Evolutionary conservation across 2,113 vertebrate species (phyloP), one percentile per base, ranked within the genome.

Genomic region (Pongo abelii): DNA sequence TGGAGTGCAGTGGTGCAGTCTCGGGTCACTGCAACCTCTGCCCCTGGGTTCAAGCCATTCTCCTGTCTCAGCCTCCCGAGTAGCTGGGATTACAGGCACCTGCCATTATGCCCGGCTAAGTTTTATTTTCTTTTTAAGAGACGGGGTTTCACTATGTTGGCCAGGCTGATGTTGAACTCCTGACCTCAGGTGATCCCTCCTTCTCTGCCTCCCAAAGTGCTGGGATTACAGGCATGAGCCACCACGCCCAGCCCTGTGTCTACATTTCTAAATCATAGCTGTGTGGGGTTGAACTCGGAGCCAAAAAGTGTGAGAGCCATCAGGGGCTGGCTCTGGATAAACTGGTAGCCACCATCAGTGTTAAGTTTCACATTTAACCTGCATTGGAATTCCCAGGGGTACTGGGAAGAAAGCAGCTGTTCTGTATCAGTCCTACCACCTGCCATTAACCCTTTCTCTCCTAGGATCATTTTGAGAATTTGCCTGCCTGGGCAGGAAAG

Each of bases 401-500:
- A 61, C 84, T 98, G 97, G 97, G 86, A 93, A 90, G 94, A 86
- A 67, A 74, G 95, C 87, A 91, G 92, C 93, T 85, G 59, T 61
- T 96, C 91, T 91, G 25, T 84, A 57, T 93, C 91, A 75, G 90
- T 97, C 98, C 97, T 80, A 50, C 93, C 93, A 96, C 96, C 98
- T 96, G 97, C 95, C 96, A 97, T 80, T 98, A 98, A 97, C 97
- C 98, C 97, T 97, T 98, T 97, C 97, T 97, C 91, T 95, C 94
- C 96, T 84, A 97, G 97, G 98, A 97, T 93, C 80, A 96, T 87
- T 96, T 93, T 96, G 92, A 98, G 97, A 94, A 98, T 97, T 97
- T 98, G 96, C 96, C 98, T 98, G 84, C 96, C 97, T 97, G 98
- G 97, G 97, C 96, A 97, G 95, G 94, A 96, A 97, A 98, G 96